Evolutionary conservation across 1,140 invertebrate genomes (phyloP).

Genomic region (Antheraea mylitta): DNA sequence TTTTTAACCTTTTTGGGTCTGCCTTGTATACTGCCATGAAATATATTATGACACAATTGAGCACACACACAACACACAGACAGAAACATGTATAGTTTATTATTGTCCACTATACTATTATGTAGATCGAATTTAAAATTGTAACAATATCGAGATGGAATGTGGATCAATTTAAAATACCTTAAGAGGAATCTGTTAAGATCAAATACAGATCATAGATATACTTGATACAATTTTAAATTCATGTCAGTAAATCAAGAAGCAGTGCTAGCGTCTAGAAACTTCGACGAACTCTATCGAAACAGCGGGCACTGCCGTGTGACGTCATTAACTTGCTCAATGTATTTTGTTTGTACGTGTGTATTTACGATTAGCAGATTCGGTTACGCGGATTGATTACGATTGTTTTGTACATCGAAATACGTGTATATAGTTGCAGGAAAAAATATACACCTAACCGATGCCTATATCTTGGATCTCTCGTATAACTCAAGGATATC

Average conservation of each 20-base stretch:
- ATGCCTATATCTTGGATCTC: too few species aligned
- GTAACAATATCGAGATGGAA: not conserved
- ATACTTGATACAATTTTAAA: not conserved
- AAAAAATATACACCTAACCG: too few species aligned
- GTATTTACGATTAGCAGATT: not conserved
- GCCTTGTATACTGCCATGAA: constrained; percentile 1
- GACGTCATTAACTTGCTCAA: constrained; percentile 2
- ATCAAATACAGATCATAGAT: not conserved
- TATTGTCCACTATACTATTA: not conserved
- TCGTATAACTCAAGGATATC: too few species aligned
- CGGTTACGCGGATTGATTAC: not conserved
- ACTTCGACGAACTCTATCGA: not conserved
- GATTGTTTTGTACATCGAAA: not conserved
- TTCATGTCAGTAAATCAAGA: not conserved
- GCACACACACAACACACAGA: not conserved
- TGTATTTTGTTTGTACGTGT: not conserved
- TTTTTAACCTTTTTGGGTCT: not conserved
- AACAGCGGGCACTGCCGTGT: not conserved
- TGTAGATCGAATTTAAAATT: not conserved
- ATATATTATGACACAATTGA: not conserved
- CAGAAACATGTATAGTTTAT: not conserved
- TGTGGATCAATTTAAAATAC: too few species aligned
- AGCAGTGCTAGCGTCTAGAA: not conserved
- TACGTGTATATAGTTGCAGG: not conserved
- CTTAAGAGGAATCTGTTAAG: not conserved